Conservation (phyloP, 2,797 vertebrate genomes). For the Pempheris klunzingeri region DNA sequence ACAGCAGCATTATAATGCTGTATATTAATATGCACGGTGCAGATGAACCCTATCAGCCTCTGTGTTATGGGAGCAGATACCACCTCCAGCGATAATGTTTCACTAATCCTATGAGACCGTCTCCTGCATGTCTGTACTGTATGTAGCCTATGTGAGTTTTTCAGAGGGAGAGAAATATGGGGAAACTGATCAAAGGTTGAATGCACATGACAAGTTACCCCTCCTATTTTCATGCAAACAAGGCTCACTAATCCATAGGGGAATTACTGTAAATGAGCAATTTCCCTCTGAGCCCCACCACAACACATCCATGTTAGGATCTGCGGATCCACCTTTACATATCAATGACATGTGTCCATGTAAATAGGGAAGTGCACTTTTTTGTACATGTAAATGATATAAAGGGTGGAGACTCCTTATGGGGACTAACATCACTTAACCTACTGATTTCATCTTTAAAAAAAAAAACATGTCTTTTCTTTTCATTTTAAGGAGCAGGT, state of each 20-base stretch:
- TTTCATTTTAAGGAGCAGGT: constrained; percentile 34
- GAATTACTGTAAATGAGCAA: constrained; percentile 56
- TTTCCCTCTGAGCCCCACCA: constrained; percentile 31
- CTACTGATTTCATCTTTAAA: constrained; percentile 37
- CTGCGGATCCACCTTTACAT: constrained; percentile 31
- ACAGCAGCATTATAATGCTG: not conserved
- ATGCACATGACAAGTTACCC: constrained; percentile 16
- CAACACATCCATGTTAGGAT: constrained; percentile 23
- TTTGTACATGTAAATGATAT: constrained; percentile 37
- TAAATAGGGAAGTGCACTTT: constrained; percentile 12
- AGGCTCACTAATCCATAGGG: constrained; percentile 42
- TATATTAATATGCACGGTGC: constrained; percentile 11
- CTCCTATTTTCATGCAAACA: constrained; percentile 56
- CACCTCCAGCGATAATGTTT: constrained; percentile 39
- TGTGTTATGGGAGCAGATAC: constrained; percentile 28
- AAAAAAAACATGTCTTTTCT: constrained; percentile 47
- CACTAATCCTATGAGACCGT: constrained; percentile 32
- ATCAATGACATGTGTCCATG: constrained; percentile 11
- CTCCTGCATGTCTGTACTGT: not conserved
- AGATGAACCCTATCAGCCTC: constrained; percentile 15
- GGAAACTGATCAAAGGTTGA: constrained; percentile 21
- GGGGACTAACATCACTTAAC: constrained; percentile 27
- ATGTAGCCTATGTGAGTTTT: not conserved
- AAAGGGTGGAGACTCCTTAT: constrained; percentile 1
- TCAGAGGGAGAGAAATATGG: not conserved